Evolutionary conservation across 2,888 invertebrate species (phyloP).

Genomic region (Rutpela maculata): DNA sequence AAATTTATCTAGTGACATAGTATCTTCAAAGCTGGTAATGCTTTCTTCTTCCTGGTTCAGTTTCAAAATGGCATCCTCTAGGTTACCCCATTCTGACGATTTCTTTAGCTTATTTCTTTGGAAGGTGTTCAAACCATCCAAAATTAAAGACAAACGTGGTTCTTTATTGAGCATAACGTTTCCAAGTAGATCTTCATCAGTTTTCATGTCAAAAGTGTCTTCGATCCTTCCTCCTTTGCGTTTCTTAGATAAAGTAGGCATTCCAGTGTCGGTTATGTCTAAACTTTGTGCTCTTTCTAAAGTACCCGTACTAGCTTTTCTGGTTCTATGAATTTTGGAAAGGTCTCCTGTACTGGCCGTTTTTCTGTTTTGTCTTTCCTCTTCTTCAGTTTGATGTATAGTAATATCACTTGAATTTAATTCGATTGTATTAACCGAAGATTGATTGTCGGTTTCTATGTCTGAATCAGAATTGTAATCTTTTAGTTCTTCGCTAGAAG

Average conservation of each 20-base stretch:
- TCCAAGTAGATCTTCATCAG: conserved; percentile 70
- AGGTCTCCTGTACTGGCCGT: conserved; percentile 88
- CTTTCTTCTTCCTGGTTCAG: conserved; percentile 67
- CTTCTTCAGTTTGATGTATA: conserved; percentile 82
- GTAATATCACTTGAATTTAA: conserved; percentile 85
- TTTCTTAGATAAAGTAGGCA: conserved; percentile 46
- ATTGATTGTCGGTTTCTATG: conserved; percentile 73
- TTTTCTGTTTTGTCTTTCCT: conserved; percentile 81
- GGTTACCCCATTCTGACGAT: conserved; percentile 84
- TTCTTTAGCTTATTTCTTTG: conserved; percentile 83
- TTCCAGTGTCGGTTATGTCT: conserved; percentile 80
- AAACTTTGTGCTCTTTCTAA: conserved; percentile 88
- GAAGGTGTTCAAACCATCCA: conserved; percentile 82
- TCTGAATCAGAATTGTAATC: conserved; percentile 75
- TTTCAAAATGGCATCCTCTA: conserved; percentile 85
- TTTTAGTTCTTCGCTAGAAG: conserved; percentile 62
- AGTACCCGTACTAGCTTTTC: conserved; percentile 75
- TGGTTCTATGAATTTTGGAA: conserved; percentile 78
- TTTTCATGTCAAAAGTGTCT: conserved; percentile 69
- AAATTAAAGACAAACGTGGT: conserved; percentile 77
- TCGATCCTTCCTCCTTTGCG: conserved; percentile 62
- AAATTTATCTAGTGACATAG: conserved; percentile 43
- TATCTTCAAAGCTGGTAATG: conserved; percentile 42
- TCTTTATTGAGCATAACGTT: conserved; percentile 77
- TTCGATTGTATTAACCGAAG: conserved; percentile 81